Evolutionary conservation across 1,140 invertebrate genomes (phyloP), one percentile per base, ranked within the genome.

Genomic region (Oryctes rhinoceros): DNA sequence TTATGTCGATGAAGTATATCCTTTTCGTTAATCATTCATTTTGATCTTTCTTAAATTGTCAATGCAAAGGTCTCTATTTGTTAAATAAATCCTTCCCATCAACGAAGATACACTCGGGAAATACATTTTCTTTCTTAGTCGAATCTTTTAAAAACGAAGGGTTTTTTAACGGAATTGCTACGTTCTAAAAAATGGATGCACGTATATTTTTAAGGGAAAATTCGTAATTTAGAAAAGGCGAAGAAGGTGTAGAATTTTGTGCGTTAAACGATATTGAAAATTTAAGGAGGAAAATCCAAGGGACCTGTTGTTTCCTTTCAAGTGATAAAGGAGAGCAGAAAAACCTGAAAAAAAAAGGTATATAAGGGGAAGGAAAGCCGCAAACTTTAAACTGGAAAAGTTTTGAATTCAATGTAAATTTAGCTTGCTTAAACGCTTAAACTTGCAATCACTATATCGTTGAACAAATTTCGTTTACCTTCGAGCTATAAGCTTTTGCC

Each of bases 321-420:
- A 71, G 35, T 71, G 65, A 71, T 71, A 71, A 71, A 71, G 20
- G 24, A 71, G 65, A 71, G 65, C 20, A 24, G 65, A 71, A 24
- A 24, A 71, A 37, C 11, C 20, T 35, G 65, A 24, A 35, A 30
- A 30, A 67, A 71, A 71, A 71, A 35, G 9, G 18, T 47, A 76
- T 35, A 76, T 20, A 44, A 10, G 39, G 37, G 44, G 24, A 20
- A 35, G 44, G 47, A 76, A 76, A 48, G 75, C 37, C 39, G 10
- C 47, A 76, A 76, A 76, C 75, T 76, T 76, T 76, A 47, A 15
- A 49, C 75, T 44, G 37, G 44, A 76, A 49, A 76, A 76, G 35
- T 76, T 76, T 76, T 49, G 18, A 76, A 76, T 76, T 76, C 75
- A 76, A 76, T 76, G 75, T 49, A 76, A 47, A 76, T 76, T 76